phyloP scores from a whole-genome alignment of 2,113 vertebrate species.

The Eleginops maclovinus region DNA sequence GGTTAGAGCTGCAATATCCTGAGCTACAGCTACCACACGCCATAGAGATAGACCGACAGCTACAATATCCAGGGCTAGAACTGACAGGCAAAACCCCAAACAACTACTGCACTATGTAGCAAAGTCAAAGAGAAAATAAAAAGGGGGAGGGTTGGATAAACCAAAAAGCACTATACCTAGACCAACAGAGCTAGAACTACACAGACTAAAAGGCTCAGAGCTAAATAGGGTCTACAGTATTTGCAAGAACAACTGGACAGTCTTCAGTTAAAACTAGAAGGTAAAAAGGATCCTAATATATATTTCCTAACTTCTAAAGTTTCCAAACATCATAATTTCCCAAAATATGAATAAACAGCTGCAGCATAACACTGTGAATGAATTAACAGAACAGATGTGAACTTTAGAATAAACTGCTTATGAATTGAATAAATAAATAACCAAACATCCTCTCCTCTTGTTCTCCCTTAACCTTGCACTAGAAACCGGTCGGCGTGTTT shows the following conservation, averaged over 20 bases:
- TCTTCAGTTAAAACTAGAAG: no score
- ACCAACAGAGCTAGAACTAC: not conserved
- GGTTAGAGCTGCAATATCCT: not conserved
- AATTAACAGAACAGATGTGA: not conserved
- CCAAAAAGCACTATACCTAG: no score
- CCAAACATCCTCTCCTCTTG: not conserved
- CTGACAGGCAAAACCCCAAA: not conserved
- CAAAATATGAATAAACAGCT: not conserved
- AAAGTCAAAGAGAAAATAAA: no score
- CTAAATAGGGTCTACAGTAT: not conserved
- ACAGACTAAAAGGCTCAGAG: not conserved
- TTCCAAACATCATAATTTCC: not conserved
- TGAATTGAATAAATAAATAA: not conserved
- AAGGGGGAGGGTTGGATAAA: no score
- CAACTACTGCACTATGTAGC: not conserved
- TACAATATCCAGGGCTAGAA: not conserved
- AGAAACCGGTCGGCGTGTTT: not conserved
- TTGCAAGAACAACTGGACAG: not conserved
- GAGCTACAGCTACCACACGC: not conserved
- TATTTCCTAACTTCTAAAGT: not conserved
- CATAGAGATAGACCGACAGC: not conserved
- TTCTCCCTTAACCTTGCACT: not conserved
- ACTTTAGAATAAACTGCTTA: no score
- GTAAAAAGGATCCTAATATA: not conserved
- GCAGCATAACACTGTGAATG: not conserved